Conservation (phyloP, 2,888 invertebrate genomes). For the Portevinia maculata region DNA sequence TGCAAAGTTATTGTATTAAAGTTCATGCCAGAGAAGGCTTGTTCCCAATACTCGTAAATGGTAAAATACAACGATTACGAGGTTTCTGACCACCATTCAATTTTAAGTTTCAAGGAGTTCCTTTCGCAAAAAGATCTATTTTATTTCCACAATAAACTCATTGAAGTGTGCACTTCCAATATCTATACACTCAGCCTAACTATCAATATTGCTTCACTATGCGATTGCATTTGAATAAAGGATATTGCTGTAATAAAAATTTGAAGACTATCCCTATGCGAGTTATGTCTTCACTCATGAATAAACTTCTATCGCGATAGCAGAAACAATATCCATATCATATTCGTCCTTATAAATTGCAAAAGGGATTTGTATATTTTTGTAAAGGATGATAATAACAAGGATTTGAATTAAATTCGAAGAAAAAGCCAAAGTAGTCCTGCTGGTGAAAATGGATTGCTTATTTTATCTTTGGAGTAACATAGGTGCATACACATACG, state of each 20-base stretch:
- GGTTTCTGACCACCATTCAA: too few species aligned
- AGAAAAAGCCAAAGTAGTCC: background rate
- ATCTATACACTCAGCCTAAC: background rate
- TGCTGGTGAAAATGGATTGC: background rate
- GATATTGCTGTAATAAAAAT: conserved; percentile 33
- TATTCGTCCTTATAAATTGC: conserved; percentile 1
- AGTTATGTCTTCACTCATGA: conserved; percentile 31
- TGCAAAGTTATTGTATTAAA: too few species aligned
- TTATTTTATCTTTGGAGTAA: conserved; percentile 6
- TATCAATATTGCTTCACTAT: conserved; percentile 31
- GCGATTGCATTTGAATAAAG: conserved; percentile 40
- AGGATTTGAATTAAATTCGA: conserved; percentile 36
- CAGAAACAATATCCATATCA: conserved; percentile 29
- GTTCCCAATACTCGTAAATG: too few species aligned
- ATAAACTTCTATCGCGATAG: conserved; percentile 22
- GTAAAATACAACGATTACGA: too few species aligned
- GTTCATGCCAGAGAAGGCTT: too few species aligned
- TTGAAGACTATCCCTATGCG: conserved; percentile 21
- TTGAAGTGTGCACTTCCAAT: too few species aligned
- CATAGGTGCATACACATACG: too few species aligned
- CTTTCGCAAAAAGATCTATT: too few species aligned
- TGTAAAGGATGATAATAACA: conserved; percentile 29
- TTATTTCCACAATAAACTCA: too few species aligned
- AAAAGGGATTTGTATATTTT: background rate
- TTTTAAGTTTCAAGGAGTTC: too few species aligned